Evolutionary conservation across 2,797 vertebrate genomes (phyloP).

Genomic region (Melanotaenia pygmaea): DNA sequence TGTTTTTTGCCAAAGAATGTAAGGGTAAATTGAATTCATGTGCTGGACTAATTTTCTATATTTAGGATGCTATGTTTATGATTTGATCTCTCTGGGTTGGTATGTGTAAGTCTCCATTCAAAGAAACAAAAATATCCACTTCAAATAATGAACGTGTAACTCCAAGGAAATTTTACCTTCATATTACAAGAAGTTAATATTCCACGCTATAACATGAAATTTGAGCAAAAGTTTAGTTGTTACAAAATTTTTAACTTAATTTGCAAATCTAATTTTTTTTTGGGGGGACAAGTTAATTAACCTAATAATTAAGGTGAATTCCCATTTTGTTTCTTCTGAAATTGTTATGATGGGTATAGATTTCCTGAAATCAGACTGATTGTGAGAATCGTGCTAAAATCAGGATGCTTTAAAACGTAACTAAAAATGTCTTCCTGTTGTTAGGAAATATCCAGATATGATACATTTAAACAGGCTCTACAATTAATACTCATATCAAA

Average conservation of each 20-base stretch:
- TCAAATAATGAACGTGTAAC: not conserved
- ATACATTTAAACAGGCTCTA: not conserved
- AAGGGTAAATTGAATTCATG: not conserved
- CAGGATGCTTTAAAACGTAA: not conserved
- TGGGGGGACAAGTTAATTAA: not conserved
- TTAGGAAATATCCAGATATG: not conserved
- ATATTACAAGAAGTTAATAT: slow-evolving; percentile 2
- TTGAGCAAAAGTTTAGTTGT: too few species aligned
- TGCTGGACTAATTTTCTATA: not conserved
- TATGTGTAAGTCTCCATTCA: not conserved
- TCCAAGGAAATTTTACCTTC: not conserved
- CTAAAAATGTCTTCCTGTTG: not conserved
- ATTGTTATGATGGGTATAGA: not conserved
- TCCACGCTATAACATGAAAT: not conserved
- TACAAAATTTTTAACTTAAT: not conserved
- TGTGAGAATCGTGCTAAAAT: not conserved
- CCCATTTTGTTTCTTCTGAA: not conserved
- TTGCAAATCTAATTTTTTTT: not conserved
- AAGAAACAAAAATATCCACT: not conserved
- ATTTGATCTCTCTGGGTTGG: not conserved
- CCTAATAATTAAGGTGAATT: not conserved
- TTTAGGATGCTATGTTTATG: not conserved
- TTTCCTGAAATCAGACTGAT: not conserved
- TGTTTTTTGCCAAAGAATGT: not conserved
- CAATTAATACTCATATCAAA: not conserved